Base-by-base conservation (phyloP, 2,113 vertebrate species). In the Coturnix japonica region DNA sequence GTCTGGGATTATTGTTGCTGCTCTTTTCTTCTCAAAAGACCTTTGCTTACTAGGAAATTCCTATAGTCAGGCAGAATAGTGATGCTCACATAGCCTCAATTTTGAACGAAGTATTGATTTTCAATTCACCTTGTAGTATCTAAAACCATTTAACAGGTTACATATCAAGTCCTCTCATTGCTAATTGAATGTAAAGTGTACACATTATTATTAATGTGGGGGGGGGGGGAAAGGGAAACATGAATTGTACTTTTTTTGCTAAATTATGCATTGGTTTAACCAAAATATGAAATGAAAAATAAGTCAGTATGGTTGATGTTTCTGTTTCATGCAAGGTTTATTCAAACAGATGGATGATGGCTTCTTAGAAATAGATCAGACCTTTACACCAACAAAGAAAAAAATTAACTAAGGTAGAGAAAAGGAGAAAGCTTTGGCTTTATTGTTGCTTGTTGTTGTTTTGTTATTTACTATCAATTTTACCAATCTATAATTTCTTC, bases 241-340 rank as follows among this genome's bases (percentile, higher is more conserved):
- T 0, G 0, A 2, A 11, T 28, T 30, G 2, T 3, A 46, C 5
- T 7, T 74, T 44, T 22, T 35, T 64, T 5, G 1, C 59, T 60
- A 75, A 67, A 81, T 44, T 76, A 16, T 47, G 2, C 8, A 9
- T 9, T 51, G 11, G 1, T 30, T 86, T 85, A 75, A 43, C 11
- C 17, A 88, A 85, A 90, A 56, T 28, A 9, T n/a, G 20, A 13
- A 43, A 53, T 54, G 20, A 7, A 9, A 53, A 78, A 37, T 18
- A 46, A 2, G 19, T 69, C n/a, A 28, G 9, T 4, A 20, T 73
- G 21, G 7, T 5, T 76, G 54, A 47, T 37, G 6, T 35, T 91
- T 61, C 39, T 76, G 35, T 66, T 72, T 71, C 59, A 65, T 16
- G 53, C 4, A 13, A 60, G 9, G 23, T 49, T 37, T 79, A 59